A percentile compares a stretch with the other conserved stretches of the same genome.
phyloP scores from a whole-genome alignment of 2,113 vertebrate genomes.

The Fulica atra region DNA sequence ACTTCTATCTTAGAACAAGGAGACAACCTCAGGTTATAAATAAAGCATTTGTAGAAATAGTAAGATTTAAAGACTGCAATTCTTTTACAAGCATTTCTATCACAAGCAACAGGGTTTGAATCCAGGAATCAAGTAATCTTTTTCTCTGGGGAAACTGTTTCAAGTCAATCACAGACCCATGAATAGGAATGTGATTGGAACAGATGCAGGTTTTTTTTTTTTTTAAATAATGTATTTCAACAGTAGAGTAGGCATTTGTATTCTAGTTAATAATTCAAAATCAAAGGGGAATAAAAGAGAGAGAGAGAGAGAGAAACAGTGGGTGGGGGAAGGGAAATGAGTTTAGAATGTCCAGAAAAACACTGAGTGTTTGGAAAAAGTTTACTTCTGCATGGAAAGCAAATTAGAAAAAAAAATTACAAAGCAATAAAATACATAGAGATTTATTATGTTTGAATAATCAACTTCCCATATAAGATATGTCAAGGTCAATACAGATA shows the following conservation, averaged over 20 bases:
- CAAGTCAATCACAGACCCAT: not conserved
- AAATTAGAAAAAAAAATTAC: not conserved
- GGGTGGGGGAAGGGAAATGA: not conserved
- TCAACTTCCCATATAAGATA: not conserved
- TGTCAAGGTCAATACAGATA: not conserved
- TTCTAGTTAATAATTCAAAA: slow-evolving; percentile 16
- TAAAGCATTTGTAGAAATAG: slow-evolving; percentile 15
- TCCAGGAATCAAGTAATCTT: slow-evolving; percentile 15
- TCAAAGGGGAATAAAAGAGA: not conserved
- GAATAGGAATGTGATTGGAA: not conserved
- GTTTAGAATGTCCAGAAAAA: not conserved
- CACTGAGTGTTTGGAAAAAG: not conserved
- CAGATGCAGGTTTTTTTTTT: not conserved
- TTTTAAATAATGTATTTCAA: slow-evolving; percentile 10
- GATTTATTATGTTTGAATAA: not conserved
- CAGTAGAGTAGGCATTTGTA: not conserved
- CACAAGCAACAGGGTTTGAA: not conserved
- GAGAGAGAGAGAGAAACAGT: not conserved
- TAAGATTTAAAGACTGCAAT: not conserved
- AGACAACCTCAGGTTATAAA: slow-evolving; percentile 6
- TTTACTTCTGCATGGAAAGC: not conserved
- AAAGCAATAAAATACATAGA: not conserved
- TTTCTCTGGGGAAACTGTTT: not conserved
- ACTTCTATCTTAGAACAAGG: not conserved
- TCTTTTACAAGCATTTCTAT: slow-evolving; percentile 7